phyloP scores from a whole-genome alignment of 2,888 invertebrate genomes.

The Lathronympha strigana region DNA sequence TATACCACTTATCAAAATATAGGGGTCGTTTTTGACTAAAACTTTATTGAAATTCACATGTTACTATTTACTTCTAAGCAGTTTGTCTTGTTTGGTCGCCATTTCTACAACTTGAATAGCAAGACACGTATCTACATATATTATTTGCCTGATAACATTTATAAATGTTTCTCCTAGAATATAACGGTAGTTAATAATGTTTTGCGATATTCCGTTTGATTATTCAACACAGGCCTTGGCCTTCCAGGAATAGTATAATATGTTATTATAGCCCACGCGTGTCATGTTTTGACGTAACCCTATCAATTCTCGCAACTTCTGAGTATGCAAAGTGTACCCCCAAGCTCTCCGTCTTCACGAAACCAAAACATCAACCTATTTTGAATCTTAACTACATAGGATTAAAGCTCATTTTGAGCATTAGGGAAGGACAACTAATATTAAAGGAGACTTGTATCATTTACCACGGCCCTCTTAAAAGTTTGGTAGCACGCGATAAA shows the following conservation, averaged over 20 bases:
- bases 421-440: constrained; percentile 7
- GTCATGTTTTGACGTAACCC: constrained; percentile 21
- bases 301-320: constrained; percentile 10
- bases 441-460: constrained; percentile 29
- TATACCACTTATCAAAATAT: too few relatives aligned
- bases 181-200: background rate
- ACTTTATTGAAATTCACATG: too few relatives aligned
- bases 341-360: background rate
- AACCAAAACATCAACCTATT: background rate
- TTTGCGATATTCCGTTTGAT: background rate
- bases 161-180: background rate
- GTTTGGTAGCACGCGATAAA: constrained; percentile 32
- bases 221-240: background rate
- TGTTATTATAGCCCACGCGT: constrained; percentile 8
- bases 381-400: background rate
- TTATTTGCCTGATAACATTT: background rate
- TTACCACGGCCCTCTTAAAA: constrained; percentile 32
- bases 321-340: constrained; percentile 24
- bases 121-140: background rate
- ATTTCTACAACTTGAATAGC: too few relatives aligned
- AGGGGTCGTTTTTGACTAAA: too few relatives aligned
- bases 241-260: constrained; percentile 2
- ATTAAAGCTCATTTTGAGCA: background rate
- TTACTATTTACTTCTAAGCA: too few relatives aligned
- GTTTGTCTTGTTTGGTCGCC: too few relatives aligned